These are phyloP conservation scores for Drosophila testacea DNA, from an alignment of 2,888 invertebrate species.

Conservation along the genomic window DNA sequence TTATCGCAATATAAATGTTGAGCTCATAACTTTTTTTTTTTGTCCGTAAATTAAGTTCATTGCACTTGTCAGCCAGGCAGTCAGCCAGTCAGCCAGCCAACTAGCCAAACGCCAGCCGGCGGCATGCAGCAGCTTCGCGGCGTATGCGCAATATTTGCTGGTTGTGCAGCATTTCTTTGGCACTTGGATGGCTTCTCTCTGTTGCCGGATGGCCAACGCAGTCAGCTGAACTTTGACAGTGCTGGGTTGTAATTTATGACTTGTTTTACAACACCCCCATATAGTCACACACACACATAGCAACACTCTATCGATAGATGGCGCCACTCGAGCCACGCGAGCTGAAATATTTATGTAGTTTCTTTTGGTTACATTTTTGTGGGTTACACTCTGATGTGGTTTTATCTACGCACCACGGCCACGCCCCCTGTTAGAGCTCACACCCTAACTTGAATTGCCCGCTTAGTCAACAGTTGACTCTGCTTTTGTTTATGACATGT, in stretches of 20 bases:
- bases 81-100: constrained; percentile 44
- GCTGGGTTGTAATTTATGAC: constrained; percentile 74
- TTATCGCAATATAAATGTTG: constrained; percentile 67
- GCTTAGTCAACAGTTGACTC: constrained; percentile 80
- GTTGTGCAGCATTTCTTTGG: constrained; percentile 80
- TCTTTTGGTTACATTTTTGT: constrained; percentile 78
- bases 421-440: constrained; percentile 10
- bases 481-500: constrained; percentile 79
- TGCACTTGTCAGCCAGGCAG: constrained; percentile 71
- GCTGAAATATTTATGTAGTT: constrained; percentile 79
- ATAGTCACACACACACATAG: constrained; percentile 19
- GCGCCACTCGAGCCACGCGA: constrained; percentile 70
- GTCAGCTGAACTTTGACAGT: constrained; percentile 80
- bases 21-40: constrained; percentile 58
- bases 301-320: constrained; percentile 74
- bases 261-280: constrained; percentile 77
- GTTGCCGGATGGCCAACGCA: constrained; percentile 62
- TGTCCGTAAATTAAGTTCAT: constrained; percentile 73
- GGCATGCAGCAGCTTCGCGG: constrained; percentile 67
- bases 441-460: constrained; percentile 33
- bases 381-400: constrained; percentile 69
- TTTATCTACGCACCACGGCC: constrained; percentile 60
- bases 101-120: constrained; percentile 37
- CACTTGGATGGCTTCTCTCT: constrained; percentile 64
- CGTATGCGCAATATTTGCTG: constrained; percentile 81